phyloP scores from a whole-genome alignment of 2,113 vertebrate species.

The Coryphaenoides rupestris region DNA sequence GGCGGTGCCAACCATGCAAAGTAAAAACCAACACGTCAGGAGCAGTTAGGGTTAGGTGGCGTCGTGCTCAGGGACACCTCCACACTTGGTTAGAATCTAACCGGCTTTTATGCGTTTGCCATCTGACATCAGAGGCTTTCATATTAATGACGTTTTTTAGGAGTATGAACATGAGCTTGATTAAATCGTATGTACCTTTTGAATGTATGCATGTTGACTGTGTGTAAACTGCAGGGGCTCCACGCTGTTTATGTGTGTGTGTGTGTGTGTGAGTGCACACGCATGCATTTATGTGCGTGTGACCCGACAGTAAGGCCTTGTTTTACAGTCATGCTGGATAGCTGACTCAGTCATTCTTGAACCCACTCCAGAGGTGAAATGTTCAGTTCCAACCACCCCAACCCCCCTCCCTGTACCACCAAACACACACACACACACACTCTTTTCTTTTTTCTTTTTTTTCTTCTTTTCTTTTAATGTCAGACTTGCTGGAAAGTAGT shows the following conservation, averaged over 20 bases:
- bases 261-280: not conserved
- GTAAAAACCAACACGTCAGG: too few relatives aligned
- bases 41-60: too few relatives aligned
- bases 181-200: not conserved
- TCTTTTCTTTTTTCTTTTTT: not conserved
- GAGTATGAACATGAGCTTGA: not conserved
- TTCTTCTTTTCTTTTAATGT: constrained; percentile 10
- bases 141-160: not conserved
- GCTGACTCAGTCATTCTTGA: constrained; percentile 55
- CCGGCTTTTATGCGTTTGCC: too few relatives aligned
- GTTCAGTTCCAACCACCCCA: constrained; percentile 32
- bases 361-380: constrained; percentile 54
- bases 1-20: too few relatives aligned
- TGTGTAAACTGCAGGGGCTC: not conserved
- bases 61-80: too few relatives aligned
- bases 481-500: constrained; percentile 50
- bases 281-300: too few relatives aligned
- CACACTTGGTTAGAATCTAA: too few relatives aligned
- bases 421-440: too few relatives aligned
- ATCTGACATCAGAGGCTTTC: not conserved
- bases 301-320: constrained; percentile 50
- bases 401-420: too few relatives aligned
- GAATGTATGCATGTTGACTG: not conserved
- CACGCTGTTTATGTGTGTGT: not conserved
- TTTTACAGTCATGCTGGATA: constrained; percentile 40